phyloP scores from a whole-genome alignment of 2,113 vertebrate species.

The Nicator chloris region DNA sequence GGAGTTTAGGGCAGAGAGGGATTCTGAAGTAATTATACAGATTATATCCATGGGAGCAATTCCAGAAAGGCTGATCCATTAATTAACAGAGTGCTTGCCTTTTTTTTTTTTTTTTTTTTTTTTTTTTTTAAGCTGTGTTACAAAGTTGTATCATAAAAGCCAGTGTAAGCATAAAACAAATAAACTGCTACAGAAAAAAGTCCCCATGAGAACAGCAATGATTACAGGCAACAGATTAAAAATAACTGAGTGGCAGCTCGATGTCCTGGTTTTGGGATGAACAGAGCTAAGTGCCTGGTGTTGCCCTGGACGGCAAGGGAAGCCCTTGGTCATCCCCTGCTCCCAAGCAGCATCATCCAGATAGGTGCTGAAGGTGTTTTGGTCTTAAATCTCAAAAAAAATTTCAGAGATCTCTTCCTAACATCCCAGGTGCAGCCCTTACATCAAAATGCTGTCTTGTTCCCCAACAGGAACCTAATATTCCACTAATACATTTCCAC shows the following conservation, averaged over 20 bases:
- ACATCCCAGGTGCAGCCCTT: neutral
- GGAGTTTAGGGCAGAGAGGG: neutral
- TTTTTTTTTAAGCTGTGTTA: neutral
- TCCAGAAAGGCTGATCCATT: neutral
- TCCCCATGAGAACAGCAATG: rapidly evolving
- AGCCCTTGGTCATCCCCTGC: neutral
- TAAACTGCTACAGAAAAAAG: neutral
- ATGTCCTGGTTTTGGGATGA: neutral
- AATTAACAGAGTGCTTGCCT: neutral
- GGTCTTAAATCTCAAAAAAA: neutral
- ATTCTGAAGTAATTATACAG: neutral
- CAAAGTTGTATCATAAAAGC: neutral
- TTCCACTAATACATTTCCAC: neutral
- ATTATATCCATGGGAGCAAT: neutral
- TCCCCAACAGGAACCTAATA: neutral
- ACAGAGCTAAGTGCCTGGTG: neutral
- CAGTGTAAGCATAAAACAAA: neutral
- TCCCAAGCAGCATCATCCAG: neutral
- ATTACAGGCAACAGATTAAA: neutral
- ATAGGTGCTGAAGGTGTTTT: neutral
- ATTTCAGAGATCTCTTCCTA: neutral
- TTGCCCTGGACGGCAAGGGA: neutral
- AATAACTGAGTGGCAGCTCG: neutral
- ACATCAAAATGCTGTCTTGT: neutral
- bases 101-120: too few relatives aligned